Evolutionary conservation across 2,113 vertebrate genomes (phyloP).

Genomic region (Apeltes quadracus): DNA sequence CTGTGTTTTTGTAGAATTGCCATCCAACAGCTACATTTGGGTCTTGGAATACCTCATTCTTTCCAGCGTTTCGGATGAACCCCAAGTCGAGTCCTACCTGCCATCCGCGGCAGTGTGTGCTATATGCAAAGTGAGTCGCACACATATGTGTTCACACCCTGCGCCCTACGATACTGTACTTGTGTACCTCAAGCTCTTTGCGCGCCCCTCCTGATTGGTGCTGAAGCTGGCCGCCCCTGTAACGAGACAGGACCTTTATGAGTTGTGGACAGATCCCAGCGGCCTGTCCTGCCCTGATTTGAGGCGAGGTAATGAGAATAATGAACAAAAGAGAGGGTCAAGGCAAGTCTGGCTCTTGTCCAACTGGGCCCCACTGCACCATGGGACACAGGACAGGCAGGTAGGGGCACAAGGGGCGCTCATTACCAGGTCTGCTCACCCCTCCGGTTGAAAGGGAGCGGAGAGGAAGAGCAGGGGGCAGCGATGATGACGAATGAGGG

Average conservation of each 20-base stretch:
- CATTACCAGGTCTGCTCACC: constrained; percentile 74
- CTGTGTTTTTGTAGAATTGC: constrained; percentile 73
- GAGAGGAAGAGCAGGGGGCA: constrained; percentile 62
- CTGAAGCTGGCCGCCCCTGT: constrained; percentile 57
- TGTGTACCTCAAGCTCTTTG: constrained; percentile 50
- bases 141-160: constrained; percentile 4
- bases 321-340: constrained; percentile 74
- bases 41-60: constrained; percentile 53
- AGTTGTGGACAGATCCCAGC: constrained; percentile 83
- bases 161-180: constrained; percentile 25
- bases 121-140: constrained; percentile 27
- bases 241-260: constrained; percentile 77
- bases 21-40: constrained; percentile 74
- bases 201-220: constrained; percentile 56
- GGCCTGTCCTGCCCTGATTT: constrained; percentile 80
- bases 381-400: constrained; percentile 79
- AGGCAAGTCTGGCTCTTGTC: constrained; percentile 75
- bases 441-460: constrained; percentile 59
- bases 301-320: constrained; percentile 83
- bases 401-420: constrained; percentile 76
- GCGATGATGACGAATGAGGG: constrained; percentile 72
- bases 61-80: constrained; percentile 51
- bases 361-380: constrained; percentile 76
- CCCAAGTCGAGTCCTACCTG: constrained; percentile 59
- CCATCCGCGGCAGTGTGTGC: constrained; percentile 12